These are phyloP conservation scores for Panagrolaimus sp. DNA, from an alignment of 1,140 invertebrate species.

Conservation along the genomic window DNA sequence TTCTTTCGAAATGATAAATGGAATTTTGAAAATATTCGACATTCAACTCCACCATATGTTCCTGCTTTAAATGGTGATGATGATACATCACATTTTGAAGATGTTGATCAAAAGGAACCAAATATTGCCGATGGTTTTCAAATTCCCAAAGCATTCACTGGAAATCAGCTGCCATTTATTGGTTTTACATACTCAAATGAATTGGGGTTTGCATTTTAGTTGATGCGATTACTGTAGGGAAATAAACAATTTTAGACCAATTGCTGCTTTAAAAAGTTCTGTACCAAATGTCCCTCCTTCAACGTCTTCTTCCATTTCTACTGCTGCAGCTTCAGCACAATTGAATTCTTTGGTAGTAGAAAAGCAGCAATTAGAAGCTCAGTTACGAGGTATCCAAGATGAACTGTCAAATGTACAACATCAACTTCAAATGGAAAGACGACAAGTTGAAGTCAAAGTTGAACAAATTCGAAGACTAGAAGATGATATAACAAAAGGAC, in stretches of 20 bases:
- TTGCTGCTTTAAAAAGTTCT: slow-evolving; percentile 2
- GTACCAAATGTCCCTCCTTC: too few relatives aligned
- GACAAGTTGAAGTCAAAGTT: not conserved
- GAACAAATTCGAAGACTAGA: not conserved
- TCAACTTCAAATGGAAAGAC: too few relatives aligned
- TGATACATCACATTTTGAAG: slow-evolving; percentile 97
- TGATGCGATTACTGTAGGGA: too few relatives aligned
- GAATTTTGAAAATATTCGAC: slow-evolving; percentile 89
- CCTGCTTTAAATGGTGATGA: slow-evolving; percentile 89
- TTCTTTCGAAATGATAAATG: slow-evolving; percentile 96
- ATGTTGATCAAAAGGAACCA: slow-evolving; percentile 77
- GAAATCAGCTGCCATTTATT: slow-evolving; percentile 95
- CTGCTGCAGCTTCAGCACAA: not conserved
- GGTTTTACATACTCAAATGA: slow-evolving; percentile 85
- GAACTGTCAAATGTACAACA: too few relatives aligned
- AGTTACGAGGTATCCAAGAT: not conserved
- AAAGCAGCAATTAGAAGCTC: not conserved
- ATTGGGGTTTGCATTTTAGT: slow-evolving; percentile 12
- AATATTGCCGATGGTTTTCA: slow-evolving; percentile 83
- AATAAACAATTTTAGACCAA: not conserved
- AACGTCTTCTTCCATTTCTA: too few relatives aligned
- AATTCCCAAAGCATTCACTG: slow-evolving; percentile 89
- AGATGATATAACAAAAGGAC: too few relatives aligned
- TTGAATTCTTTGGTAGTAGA: not conserved
- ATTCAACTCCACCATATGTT: slow-evolving; percentile 79